Base-by-base conservation (phyloP, 2,113 vertebrate species). In the Steatornis caripensis region DNA sequence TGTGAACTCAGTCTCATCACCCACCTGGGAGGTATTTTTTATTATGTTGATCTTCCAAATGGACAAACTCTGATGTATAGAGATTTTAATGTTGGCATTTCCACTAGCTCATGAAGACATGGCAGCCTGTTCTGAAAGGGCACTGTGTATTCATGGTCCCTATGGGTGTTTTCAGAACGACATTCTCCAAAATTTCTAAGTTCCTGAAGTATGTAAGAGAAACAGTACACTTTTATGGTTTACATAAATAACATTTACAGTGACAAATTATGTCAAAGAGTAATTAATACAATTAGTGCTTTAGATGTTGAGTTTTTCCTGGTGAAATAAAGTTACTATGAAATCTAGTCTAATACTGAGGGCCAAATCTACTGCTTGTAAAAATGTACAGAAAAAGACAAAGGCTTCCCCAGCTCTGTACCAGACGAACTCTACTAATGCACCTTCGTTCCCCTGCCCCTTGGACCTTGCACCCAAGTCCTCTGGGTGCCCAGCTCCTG, bases 51-150 rank as follows among this genome's bases (percentile, higher is more conserved):
- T 95, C 57, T 95, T 91, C 72, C n/a, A 78, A 94, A 91, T 76
- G 57, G 80, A 82, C 57, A 82, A 80, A 85, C 13, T 70, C 27
- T 92, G 80, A 95, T 86, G 37, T 74, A 92, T 32, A 86, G 68
- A 90, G 71, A 74, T 77, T 71, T 89, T 89, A 95, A 87, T 70
- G 41, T 0, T 81, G 91, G 37, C 89, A 93, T 93, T 93, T 95
- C n/a, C 71, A 84, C 72, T 61, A 66, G 36, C 64, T 74, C 49
- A 46, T 62, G 46, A 51, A 84, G 71, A 75, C 48, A 75, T 18
- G 81, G 34, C 32, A 89, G 62, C 51, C 37, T 81, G 20, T 36
- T 89, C 80, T 54, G 65, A 95, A 95, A 95, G 54, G 79, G 71
- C 64, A 93, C 21, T 61, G 71, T 1, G 0, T 53, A 86, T 80